Conservation (phyloP, 2,797 vertebrate genomes). For the Enteromius thamalakanensis region DNA sequence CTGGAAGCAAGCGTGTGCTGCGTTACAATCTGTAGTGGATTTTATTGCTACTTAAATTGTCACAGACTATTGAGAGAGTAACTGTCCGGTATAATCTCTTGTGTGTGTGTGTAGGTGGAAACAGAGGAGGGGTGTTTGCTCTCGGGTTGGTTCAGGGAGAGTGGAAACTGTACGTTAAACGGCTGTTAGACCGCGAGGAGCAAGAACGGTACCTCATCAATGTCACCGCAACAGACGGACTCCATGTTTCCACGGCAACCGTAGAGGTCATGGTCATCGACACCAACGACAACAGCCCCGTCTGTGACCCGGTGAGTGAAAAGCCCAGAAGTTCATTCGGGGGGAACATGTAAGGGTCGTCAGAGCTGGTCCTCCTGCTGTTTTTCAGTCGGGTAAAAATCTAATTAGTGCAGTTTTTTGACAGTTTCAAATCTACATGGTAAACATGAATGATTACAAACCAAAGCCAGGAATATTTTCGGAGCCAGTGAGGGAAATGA, state of each 20-base stretch:
- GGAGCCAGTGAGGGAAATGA: not conserved
- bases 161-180: constrained; percentile 97
- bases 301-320: constrained; percentile 88
- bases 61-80: constrained; percentile 40
- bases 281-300: constrained; percentile 92
- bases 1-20: constrained; percentile 51
- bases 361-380: not conserved
- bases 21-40: constrained; percentile 84
- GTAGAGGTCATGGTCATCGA: constrained; percentile 91
- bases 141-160: constrained; percentile 94
- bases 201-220: constrained; percentile 89
- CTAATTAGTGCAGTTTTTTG: not conserved
- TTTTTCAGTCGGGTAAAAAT: not conserved
- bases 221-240: constrained; percentile 93
- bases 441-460: constrained; percentile 6
- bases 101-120: constrained; percentile 82
- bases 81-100: constrained; percentile 78
- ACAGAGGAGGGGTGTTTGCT: constrained; percentile 89
- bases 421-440: constrained; percentile 1
- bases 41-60: constrained; percentile 37
- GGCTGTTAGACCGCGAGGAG: constrained; percentile 89
- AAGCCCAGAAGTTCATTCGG: not conserved
- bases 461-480: constrained; percentile 20
- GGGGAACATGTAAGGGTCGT: not conserved
- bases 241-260: constrained; percentile 87